A percentile compares a stretch with the other conserved stretches of the same genome.
Conservation (phyloP, 2,113 vertebrate genomes). For the Piliocolobus tephrosceles region DNA sequence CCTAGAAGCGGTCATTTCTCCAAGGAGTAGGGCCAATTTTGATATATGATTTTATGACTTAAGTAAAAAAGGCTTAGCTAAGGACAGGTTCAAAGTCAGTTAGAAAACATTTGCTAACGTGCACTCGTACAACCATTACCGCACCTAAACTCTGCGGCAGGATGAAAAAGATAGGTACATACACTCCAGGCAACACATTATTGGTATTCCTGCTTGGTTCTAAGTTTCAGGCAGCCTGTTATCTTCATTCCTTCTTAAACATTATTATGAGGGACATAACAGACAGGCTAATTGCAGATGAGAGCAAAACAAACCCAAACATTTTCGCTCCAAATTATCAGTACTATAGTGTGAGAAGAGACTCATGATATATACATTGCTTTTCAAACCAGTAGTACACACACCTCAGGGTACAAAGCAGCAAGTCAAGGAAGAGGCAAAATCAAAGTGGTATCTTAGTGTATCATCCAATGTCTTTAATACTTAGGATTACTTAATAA, state of each 20-base stretch:
- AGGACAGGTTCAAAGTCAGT: neutral
- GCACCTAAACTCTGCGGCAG: neutral
- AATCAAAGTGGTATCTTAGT: neutral
- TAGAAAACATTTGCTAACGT: neutral
- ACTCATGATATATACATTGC: neutral
- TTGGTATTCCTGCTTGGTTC: neutral
- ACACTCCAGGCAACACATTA: neutral
- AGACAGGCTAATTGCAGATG: constrained; percentile 61
- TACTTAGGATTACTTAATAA: neutral
- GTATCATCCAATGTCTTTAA: neutral
- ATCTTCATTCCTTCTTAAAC: constrained; percentile 59
- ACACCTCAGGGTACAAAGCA: neutral
- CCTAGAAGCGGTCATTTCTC: neutral
- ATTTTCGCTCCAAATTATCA: constrained; percentile 50
- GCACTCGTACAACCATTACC: neutral
- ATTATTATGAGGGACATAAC: constrained; percentile 47
- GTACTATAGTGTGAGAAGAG: neutral
- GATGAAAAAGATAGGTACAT: neutral
- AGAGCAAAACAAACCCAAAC: constrained; percentile 48
- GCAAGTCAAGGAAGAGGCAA: neutral
- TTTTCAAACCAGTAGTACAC: neutral
- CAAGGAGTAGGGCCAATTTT: neutral
- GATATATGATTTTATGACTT: neutral
- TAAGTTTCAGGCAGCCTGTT: constrained; percentile 43
- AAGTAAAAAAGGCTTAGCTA: neutral